These are phyloP conservation scores for Danionella cerebrum DNA, from an alignment of 2,113 vertebrate genomes.

Conservation along the genomic window DNA sequence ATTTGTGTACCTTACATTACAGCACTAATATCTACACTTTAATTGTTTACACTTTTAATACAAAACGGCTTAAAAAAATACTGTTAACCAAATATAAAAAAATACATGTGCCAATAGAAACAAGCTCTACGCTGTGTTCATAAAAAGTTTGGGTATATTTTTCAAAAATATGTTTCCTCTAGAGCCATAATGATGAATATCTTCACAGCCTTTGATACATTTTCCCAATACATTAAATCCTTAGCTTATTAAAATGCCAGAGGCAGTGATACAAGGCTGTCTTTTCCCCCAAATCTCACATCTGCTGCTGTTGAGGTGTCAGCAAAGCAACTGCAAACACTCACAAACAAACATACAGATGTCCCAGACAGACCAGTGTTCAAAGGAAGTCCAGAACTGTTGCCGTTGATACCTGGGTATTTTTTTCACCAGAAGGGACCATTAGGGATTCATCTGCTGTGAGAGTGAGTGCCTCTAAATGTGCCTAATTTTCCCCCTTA, in stretches of 20 bases:
- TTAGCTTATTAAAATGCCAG: neutral
- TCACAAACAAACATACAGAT: neutral
- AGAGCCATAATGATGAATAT: neutral
- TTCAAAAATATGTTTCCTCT: neutral
- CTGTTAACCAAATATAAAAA: no score
- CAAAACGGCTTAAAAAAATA: no score
- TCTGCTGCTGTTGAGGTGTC: neutral
- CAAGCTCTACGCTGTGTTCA: no score
- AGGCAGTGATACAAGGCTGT: neutral
- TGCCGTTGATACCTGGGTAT: neutral
- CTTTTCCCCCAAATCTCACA: neutral
- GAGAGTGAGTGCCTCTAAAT: neutral
- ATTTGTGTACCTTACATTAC: no score
- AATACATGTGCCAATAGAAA: no score
- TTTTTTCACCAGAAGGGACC: neutral
- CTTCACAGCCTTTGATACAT: neutral
- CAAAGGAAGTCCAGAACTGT: neutral
- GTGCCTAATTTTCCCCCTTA: slow-evolving; percentile 10
- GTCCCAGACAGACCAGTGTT: neutral
- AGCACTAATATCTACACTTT: no score
- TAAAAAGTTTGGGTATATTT: no score
- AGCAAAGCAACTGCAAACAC: neutral
- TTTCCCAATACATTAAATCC: neutral
- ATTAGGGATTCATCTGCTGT: slow-evolving; percentile 7
- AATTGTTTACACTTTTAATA: no score